A percentile compares a stretch with the other conserved stretches of the same genome.
Evolutionary conservation across 1,140 invertebrate genomes (phyloP).

Genomic region (Solenopsis invicta): DNA sequence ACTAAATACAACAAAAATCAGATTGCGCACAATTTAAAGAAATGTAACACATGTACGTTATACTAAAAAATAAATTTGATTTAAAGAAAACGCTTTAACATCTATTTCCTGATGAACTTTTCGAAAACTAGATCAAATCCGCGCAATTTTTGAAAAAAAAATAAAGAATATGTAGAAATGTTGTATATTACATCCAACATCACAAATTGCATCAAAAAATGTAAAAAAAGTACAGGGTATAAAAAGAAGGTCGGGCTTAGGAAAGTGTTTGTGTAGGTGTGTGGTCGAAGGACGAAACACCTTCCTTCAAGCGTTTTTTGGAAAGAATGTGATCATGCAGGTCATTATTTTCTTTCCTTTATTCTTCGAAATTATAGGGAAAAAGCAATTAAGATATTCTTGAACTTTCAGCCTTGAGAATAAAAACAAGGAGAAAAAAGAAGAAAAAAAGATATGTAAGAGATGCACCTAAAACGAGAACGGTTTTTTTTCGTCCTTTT

Average conservation of each 20-base stretch:
- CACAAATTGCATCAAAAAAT: background rate
- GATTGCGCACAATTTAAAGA: background rate
- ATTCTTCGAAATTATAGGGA: background rate
- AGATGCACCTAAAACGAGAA: background rate
- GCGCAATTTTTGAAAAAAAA: background rate
- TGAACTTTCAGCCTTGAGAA: background rate
- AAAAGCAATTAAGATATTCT: background rate
- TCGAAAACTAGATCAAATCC: background rate
- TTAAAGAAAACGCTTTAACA: background rate
- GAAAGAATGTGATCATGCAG: background rate
- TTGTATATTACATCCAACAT: background rate
- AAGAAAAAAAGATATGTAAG: background rate
- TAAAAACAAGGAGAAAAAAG: background rate
- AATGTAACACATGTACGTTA: constrained; percentile 13
- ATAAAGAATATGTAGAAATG: background rate
- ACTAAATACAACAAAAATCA: background rate
- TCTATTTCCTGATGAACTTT: background rate
- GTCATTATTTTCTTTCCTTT: background rate
- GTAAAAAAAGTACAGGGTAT: background rate
- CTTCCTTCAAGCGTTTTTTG: background rate
- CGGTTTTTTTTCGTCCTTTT: background rate
- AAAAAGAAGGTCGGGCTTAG: background rate
- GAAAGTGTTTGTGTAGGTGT: background rate
- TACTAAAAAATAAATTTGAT: constrained; percentile 4
- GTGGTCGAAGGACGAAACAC: background rate